Evolutionary conservation across 2,797 vertebrate species (phyloP).

Genomic region (Sebastes ruberrimus): DNA sequence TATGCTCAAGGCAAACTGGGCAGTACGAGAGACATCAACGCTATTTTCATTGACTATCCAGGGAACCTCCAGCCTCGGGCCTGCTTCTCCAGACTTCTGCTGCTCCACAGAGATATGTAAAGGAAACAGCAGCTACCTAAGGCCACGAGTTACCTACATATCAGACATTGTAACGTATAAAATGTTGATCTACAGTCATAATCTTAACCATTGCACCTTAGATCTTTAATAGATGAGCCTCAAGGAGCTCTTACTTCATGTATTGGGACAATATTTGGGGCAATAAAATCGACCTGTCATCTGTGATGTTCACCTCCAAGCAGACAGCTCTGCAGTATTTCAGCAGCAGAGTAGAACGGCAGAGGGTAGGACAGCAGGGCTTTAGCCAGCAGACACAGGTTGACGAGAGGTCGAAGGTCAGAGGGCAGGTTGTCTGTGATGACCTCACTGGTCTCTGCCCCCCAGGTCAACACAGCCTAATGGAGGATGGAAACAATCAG

Average conservation of each 20-base stretch:
- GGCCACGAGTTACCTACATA: background rate
- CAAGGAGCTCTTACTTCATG: no score
- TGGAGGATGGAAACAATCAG: constrained; percentile 58
- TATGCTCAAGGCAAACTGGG: background rate
- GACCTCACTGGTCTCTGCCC: constrained; percentile 82
- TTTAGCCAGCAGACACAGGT: constrained; percentile 84
- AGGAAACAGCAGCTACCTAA: background rate
- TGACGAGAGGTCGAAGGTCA: constrained; percentile 81
- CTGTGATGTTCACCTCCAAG: constrained; percentile 50
- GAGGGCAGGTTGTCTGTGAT: constrained; percentile 87
- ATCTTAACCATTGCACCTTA: background rate
- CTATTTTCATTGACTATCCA: background rate
- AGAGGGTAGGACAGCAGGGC: constrained; percentile 86
- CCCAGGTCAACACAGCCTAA: constrained; percentile 83
- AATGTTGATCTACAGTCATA: background rate
- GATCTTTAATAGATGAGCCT: no score
- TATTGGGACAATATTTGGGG: background rate
- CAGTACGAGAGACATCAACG: background rate
- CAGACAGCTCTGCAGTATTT: constrained; percentile 77
- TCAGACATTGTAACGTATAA: background rate
- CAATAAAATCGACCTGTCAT: background rate
- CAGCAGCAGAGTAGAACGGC: constrained; percentile 84
- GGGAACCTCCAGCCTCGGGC: background rate
- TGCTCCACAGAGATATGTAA: background rate
- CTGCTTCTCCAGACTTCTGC: background rate